phyloP scores from a whole-genome alignment of 2,888 invertebrate genomes.

The Calameuta filiformis region DNA sequence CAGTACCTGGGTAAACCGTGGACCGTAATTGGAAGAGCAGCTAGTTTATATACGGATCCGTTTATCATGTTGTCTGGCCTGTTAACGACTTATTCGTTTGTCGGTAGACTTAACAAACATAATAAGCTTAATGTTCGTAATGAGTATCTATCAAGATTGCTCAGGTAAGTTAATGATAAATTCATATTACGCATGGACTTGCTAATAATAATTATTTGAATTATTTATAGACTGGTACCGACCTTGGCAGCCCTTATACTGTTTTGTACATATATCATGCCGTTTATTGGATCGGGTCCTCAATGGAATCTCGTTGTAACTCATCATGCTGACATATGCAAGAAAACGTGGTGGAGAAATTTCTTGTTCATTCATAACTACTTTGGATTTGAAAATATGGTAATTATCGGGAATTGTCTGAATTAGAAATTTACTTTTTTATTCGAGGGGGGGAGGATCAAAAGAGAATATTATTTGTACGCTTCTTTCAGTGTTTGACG shows the following conservation, averaged over 20 bases:
- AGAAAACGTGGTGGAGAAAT: constrained; percentile 78
- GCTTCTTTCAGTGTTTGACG: constrained; percentile 72
- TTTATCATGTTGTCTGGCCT: constrained; percentile 78
- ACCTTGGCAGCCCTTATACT: constrained; percentile 74
- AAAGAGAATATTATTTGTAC: not conserved
- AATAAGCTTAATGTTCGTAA: constrained; percentile 70
- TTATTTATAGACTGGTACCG: constrained; percentile 70
- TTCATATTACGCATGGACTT: not conserved
- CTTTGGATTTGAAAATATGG: constrained; percentile 79
- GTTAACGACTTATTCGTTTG: constrained; percentile 73
- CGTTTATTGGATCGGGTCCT: constrained; percentile 73
- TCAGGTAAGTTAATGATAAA: constrained; percentile 61
- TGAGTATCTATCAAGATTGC: constrained; percentile 73
- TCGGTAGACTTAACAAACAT: constrained; percentile 70
- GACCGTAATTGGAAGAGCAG: constrained; percentile 76
- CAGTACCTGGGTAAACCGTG: constrained; percentile 73
- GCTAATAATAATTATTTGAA: not conserved
- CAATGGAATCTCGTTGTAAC: constrained; percentile 78
- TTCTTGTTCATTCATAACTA: constrained; percentile 79
- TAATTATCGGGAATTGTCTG: constrained; percentile 45
- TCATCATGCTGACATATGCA: constrained; percentile 76
- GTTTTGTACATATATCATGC: constrained; percentile 76
- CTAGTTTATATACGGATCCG: constrained; percentile 78
- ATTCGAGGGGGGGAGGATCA: not conserved
- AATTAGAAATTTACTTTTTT: not conserved